Conservation (phyloP, 2,888 invertebrate species). For the Falcaria lacertinaria region DNA sequence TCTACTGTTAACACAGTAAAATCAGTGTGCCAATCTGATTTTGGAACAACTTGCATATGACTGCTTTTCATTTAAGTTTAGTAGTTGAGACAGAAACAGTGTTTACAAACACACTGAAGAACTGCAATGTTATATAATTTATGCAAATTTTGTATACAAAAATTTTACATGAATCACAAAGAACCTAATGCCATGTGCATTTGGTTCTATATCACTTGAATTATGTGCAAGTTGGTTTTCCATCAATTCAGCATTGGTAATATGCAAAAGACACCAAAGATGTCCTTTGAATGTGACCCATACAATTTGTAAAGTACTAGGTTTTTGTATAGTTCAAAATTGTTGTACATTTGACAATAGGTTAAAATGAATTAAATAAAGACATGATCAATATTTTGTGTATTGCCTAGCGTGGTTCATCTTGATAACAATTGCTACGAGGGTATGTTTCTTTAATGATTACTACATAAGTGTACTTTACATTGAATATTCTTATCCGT, state of each 20-base stretch:
- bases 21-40: too few species aligned
- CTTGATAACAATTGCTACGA: constrained; percentile 14
- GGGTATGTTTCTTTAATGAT: constrained; percentile 14
- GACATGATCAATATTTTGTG: constrained; percentile 4
- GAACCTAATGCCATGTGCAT: too few species aligned
- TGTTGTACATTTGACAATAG: constrained; percentile 10
- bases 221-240: neutral
- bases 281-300: neutral
- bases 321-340: neutral
- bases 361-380: constrained; percentile 1
- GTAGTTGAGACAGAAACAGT: too few species aligned
- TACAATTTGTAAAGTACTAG: neutral
- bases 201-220: too few species aligned
- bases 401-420: constrained; percentile 21
- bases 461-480: constrained; percentile 18
- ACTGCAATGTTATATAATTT: too few species aligned
- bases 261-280: neutral
- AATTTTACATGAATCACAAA: too few species aligned
- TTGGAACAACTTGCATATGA: too few species aligned
- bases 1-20: too few species aligned
- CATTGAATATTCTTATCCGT: constrained; percentile 29
- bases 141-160: too few species aligned
- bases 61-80: too few species aligned
- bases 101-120: too few species aligned
- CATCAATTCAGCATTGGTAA: neutral